phyloP scores from a whole-genome alignment of 2,888 invertebrate species.

The Microctonus brassicae region DNA sequence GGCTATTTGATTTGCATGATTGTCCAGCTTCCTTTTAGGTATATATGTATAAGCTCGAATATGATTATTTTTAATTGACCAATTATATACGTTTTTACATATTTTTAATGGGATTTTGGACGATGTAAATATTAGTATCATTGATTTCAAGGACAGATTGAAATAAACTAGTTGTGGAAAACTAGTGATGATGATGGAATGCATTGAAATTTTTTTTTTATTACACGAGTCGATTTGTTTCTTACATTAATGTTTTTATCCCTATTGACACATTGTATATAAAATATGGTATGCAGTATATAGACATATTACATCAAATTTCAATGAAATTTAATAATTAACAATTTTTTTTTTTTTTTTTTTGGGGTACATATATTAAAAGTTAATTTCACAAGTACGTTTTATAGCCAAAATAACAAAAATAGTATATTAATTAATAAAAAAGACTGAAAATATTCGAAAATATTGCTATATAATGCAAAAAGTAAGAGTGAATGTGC shows the following conservation, averaged over 20 bases:
- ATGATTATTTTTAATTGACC: background rate
- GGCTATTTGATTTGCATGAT: slow-evolving; percentile 13
- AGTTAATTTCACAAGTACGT: background rate
- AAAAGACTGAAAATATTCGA: slow-evolving; percentile 24
- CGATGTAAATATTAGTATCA: background rate
- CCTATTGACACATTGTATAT: background rate
- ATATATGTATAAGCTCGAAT: background rate
- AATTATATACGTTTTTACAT: background rate
- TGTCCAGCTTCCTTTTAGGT: background rate
- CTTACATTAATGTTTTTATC: background rate
- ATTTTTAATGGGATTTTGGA: background rate
- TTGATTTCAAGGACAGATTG: background rate
- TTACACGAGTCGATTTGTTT: background rate
- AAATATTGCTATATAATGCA: background rate
- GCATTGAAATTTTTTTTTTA: background rate
- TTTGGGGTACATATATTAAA: background rate
- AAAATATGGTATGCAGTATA: background rate
- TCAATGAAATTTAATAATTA: background rate
- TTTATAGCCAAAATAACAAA: background rate
- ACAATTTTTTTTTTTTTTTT: slow-evolving; percentile 2
- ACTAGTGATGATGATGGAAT: background rate
- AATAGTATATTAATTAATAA: no score
- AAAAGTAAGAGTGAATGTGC: background rate
- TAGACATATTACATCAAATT: background rate
- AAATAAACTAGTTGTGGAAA: background rate